Conservation (phyloP, 92 coral and sea anemone genomes). For the Heteractis magnifica region DNA sequence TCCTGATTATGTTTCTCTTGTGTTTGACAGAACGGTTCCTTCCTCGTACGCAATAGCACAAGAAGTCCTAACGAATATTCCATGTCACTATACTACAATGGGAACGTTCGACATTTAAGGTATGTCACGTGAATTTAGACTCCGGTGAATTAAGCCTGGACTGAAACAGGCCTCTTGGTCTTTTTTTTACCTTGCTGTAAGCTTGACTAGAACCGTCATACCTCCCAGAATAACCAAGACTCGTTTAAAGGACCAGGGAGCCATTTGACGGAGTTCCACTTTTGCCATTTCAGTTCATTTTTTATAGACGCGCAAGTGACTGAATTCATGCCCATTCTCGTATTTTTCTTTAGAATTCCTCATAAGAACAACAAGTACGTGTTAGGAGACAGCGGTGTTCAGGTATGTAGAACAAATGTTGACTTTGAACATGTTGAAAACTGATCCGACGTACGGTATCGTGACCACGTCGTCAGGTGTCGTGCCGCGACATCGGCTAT, state of each 20-base stretch:
- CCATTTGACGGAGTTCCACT: too few species aligned
- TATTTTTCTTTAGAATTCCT: constrained; percentile 57
- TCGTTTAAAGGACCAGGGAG: too few species aligned
- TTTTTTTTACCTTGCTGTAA: too few species aligned
- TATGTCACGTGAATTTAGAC: constrained; percentile 5
- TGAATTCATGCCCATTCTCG: neutral
- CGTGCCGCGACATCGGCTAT: too few species aligned
- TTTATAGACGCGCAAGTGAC: neutral
- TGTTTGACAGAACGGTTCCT: constrained; percentile 67
- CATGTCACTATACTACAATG: constrained; percentile 57
- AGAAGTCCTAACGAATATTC: constrained; percentile 57
- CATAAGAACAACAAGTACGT: constrained; percentile 53
- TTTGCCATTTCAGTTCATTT: neutral
- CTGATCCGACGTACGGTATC: too few species aligned
- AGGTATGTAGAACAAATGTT: constrained; percentile 30
- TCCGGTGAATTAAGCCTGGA: too few species aligned
- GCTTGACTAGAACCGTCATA: too few species aligned
- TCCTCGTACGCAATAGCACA: constrained; percentile 76
- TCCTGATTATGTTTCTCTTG: neutral
- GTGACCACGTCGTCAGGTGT: too few species aligned
- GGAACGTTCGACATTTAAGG: constrained; percentile 69
- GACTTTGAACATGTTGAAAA: too few species aligned
- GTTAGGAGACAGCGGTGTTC: constrained; percentile 78
- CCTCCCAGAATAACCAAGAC: too few species aligned
- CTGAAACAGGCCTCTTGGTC: too few species aligned